Base-by-base conservation (phyloP, 2,888 invertebrate genomes). In the Branchipolynoe longqiensis region DNA sequence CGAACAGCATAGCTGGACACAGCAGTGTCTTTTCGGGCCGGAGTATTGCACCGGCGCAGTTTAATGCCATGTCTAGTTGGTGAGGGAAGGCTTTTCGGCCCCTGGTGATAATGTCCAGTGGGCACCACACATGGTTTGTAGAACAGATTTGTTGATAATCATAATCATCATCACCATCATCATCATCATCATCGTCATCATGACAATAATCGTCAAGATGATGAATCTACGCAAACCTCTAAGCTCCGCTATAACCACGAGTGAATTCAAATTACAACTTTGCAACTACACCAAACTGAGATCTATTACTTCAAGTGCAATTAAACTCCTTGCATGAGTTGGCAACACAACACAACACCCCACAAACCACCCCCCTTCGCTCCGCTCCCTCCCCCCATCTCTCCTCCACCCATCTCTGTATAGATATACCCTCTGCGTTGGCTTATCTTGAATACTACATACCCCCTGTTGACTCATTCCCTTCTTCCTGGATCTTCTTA, bases 71-170 rank as follows among this genome's bases (percentile, higher is more conserved):
- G 28, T 78, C 78, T 48, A 48, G 48, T 48, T 78, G 78, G 78
- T 78, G 78, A 78, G 78, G 78, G 78, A 36, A 54, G 78, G 14
- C 78, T 48, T 48, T 78, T 78, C 78, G 78, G 28, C 78, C 78
- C 78, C 41, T 28, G 48, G 33, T 25, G 69, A 14, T 48, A 41
- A 28, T 48, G 48, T 78, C 78, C 41, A 14, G 78, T 25, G 78
- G 78, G 78, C 41, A 28, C 28, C 41, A 14, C 12, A 8, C 6
- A 78, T 78, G 78, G 78, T 78, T 78, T 8, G 78, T 78, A 78
- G 14, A 62, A 14, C 62, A 62, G 25, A 62, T 3, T 31, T 31
- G 31, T 48, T 48, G 8, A 48, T 12, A 12, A 48, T 8, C 18
- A 48, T 18, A 48, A 12, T 18, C 48, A n/a, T n/a, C n/a, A n/a